Evolutionary conservation across 23 tunicate species (phyloP), one percentile per base, ranked within the genome.

Genomic region (Aplidium turbinatum): DNA sequence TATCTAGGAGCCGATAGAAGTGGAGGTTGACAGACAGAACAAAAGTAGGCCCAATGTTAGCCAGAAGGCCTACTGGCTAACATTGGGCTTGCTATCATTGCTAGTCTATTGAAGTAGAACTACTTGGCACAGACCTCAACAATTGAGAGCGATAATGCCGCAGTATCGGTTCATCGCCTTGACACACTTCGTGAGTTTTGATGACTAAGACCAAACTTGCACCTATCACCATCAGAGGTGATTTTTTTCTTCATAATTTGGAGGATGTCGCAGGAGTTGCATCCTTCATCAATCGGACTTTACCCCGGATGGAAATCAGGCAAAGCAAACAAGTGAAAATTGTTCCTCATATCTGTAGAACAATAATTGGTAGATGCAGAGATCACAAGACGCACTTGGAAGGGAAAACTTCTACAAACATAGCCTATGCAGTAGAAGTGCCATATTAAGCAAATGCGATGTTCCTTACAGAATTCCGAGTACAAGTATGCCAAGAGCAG

Each of bases 131-230:
- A 28, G 61, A 54, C 22, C 61, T 54, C 21, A 22, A 54, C 19
- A 26, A 62, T 62, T 62, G 9, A 62, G 68, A 32, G 68, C 68
- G 27, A 30, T 38, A 28, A 62, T 62, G 68, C 39, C 68, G 20
- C 38, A 62, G 39, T 62, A 62, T 32, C 38, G 68, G 9, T 62
- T 62, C 68, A 62, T 32, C 39, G 68, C 68, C 38, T 62, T 62
- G 38, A 28, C 68, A 28, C 68, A 38, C 39, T 62, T 62, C 68
- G 20, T 62, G 39, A n/a, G 68, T 30, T 62, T 62, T 62, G 68
- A 62, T 62, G 68, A 62, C 68, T 26, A 62, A 62, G 11, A n/a
- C n/a, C n/a, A n/a, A n/a, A n/a, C n/a, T n/a, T n/a, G n/a, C n/a
- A n/a, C n/a, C n/a, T n/a, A n/a, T n/a, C n/a, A n/a, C n/a, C n/a